phyloP scores from a whole-genome alignment of 2,888 invertebrate species.

The Perithous albicinctus region DNA sequence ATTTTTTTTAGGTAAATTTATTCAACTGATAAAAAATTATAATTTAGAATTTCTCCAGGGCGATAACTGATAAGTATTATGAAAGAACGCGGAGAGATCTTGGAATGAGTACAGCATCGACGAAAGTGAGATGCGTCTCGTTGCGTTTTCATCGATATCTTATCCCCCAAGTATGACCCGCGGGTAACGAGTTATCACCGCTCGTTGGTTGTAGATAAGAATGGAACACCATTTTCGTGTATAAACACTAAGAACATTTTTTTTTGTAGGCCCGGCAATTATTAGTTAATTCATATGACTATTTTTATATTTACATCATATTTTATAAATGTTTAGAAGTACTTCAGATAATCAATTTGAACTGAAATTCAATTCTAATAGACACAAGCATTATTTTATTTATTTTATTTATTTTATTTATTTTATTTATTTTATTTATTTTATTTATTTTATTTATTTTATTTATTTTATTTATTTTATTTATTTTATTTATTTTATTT shows the following conservation, averaged over 20 bases:
- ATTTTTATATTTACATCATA: too few relatives aligned
- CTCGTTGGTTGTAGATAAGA: constrained; percentile 26
- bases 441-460: too few relatives aligned
- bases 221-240: constrained; percentile 2
- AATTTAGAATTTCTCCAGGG: neutral
- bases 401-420: too few relatives aligned
- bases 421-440: too few relatives aligned
- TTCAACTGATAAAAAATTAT: neutral
- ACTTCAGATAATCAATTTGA: neutral
- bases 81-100: constrained; percentile 22
- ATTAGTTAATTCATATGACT: too few relatives aligned
- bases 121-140: constrained; percentile 2
- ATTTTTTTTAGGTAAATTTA: neutral
- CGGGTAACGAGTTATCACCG: constrained; percentile 41
- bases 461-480: too few relatives aligned
- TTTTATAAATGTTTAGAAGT: too few relatives aligned
- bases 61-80: constrained; percentile 28
- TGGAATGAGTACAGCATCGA: constrained; percentile 2
- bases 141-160: constrained; percentile 49
- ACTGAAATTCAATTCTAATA: neutral
- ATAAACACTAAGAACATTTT: too few relatives aligned
- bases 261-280: too few relatives aligned
- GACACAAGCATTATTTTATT: too few relatives aligned
- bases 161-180: constrained; percentile 58
- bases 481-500: too few relatives aligned